Evolutionary conservation across 2,797 vertebrate species (phyloP).

Genomic region (Intellagama lesueurii): DNA sequence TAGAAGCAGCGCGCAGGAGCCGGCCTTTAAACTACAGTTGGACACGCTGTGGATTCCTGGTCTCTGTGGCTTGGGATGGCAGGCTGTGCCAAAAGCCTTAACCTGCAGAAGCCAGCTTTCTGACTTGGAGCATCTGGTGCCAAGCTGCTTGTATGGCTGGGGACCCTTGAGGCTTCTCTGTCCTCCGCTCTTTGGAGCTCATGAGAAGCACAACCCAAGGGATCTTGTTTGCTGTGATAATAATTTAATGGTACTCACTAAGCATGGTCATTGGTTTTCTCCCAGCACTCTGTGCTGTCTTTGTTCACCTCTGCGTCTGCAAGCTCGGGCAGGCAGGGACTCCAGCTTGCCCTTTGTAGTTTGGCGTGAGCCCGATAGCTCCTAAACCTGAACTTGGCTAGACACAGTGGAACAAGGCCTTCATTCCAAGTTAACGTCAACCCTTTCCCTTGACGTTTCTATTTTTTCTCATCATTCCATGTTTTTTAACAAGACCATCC

Average conservation of each 20-base stretch:
- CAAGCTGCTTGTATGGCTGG: slow-evolving; percentile 65
- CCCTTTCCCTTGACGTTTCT: slow-evolving; percentile 24
- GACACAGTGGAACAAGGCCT: slow-evolving; percentile 53
- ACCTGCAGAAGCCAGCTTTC: slow-evolving; percentile 60
- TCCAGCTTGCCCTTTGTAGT: slow-evolving; percentile 29
- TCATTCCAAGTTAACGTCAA: slow-evolving; percentile 72
- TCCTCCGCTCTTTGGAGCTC: slow-evolving; percentile 40
- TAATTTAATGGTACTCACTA: slow-evolving; percentile 46
- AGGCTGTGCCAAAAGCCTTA: slow-evolving; percentile 61
- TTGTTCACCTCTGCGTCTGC: slow-evolving; percentile 29
- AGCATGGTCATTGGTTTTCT: slow-evolving; percentile 60
- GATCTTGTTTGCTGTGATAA: slow-evolving; percentile 27
- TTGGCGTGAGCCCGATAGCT: slow-evolving; percentile 57
- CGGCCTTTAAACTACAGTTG: slow-evolving; percentile 30
- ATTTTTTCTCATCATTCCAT: slow-evolving; percentile 31
- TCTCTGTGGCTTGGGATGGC: slow-evolving; percentile 52
- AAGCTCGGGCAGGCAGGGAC: slow-evolving; percentile 59
- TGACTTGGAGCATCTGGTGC: slow-evolving; percentile 64
- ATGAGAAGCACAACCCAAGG: slow-evolving; percentile 61
- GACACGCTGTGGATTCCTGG: slow-evolving; percentile 36
- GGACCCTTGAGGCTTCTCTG: slow-evolving; percentile 42
- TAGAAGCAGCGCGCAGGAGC: background rate
- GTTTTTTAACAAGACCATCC: slow-evolving; percentile 51
- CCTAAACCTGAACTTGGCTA: slow-evolving; percentile 56
- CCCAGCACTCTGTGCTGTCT: slow-evolving; percentile 13